Evolutionary conservation across 2,113 vertebrate genomes (phyloP).

Genomic region (Clarias gariepinus): DNA sequence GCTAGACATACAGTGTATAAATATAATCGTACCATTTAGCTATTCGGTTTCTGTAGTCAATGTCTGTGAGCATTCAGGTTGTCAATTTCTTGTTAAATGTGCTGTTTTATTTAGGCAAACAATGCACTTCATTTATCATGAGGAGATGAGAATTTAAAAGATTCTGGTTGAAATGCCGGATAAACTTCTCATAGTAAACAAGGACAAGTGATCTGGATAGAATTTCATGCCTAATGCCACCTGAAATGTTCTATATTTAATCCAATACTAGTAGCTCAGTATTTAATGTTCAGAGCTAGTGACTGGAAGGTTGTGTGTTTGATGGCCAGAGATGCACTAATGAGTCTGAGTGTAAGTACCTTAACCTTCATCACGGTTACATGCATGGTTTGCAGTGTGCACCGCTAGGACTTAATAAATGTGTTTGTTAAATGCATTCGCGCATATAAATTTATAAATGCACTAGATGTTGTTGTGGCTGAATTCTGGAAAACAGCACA

Average conservation of each 20-base stretch:
- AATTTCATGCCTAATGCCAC: not conserved
- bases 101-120: slow-evolving; percentile 4
- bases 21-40: not conserved
- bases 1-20: not conserved
- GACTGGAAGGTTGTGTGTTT: not conserved
- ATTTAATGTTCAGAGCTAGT: not conserved
- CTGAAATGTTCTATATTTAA: not conserved
- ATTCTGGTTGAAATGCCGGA: not conserved
- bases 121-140: not conserved
- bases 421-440: not conserved
- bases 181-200: too few relatives aligned
- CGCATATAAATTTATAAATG: not conserved
- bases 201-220: not conserved
- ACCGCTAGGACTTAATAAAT: not conserved
- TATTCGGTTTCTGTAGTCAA: not conserved
- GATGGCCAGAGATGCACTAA: not conserved
- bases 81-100: slow-evolving; percentile 2
- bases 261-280: not conserved
- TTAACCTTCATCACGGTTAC: not conserved
- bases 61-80: not conserved
- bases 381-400: not conserved
- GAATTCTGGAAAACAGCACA: not conserved
- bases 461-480: not conserved
- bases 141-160: not conserved
- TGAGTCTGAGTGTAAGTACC: not conserved